Evolutionary conservation across 2,797 vertebrate species (phyloP).

Genomic region (Odontamblyopus rebecca): DNA sequence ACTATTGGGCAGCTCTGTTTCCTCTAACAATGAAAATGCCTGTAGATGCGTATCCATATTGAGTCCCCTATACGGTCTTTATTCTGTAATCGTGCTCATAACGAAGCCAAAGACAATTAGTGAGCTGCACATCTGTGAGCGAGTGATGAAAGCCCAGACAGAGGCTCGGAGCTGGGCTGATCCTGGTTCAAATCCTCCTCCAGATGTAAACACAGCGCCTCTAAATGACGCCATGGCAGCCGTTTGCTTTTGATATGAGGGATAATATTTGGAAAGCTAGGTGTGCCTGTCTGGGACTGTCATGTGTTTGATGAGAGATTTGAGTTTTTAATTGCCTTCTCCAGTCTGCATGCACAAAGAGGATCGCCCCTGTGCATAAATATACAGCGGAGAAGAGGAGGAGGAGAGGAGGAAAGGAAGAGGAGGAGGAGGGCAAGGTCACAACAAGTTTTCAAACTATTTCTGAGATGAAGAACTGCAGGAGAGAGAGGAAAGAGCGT

Average conservation of each 20-base stretch:
- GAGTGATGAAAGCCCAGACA: slow-evolving; percentile 13
- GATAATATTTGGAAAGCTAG: slow-evolving; percentile 78
- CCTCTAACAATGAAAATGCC: not conserved
- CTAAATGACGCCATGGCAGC: slow-evolving; percentile 69
- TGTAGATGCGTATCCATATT: too few species aligned
- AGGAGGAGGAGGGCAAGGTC: slow-evolving; percentile 27
- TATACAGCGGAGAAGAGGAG: slow-evolving; percentile 20
- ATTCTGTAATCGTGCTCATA: too few species aligned
- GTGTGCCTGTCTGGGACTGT: slow-evolving; percentile 55
- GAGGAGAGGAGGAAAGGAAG: not conserved
- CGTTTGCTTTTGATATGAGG: slow-evolving; percentile 81
- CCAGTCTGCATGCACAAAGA: slow-evolving; percentile 65
- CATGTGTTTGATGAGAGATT: slow-evolving; percentile 78
- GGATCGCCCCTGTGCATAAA: slow-evolving; percentile 22
- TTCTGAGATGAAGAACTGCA: not conserved
- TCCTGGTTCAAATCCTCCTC: slow-evolving; percentile 26
- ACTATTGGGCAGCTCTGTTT: not conserved
- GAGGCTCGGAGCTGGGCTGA: slow-evolving; percentile 12
- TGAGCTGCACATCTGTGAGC: not conserved
- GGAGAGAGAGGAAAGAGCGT: not conserved
- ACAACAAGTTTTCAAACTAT: slow-evolving; percentile 31
- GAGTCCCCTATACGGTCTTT: too few species aligned
- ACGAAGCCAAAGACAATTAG: too few species aligned
- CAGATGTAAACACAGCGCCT: slow-evolving; percentile 66
- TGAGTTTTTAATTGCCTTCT: slow-evolving; percentile 74